Base-by-base conservation (phyloP, 2,888 invertebrate species). In the Ornithoptera priamus region DNA sequence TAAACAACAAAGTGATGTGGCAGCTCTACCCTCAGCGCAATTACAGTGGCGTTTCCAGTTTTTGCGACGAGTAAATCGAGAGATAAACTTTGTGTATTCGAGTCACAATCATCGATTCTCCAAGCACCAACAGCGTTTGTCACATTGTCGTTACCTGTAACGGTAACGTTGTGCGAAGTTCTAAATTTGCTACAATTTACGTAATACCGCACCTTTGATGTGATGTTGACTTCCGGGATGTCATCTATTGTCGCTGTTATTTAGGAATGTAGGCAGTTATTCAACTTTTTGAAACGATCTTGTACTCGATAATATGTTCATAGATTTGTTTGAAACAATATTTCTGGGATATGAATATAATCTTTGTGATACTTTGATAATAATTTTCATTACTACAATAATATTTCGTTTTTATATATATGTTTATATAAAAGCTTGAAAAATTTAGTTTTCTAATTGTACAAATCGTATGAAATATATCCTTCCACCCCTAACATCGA, bases 21-120 rank as follows among this genome's bases (percentile, higher is more conserved):
- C 22, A 53, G 50, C 62, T 57, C 74, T 79, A 81, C 20, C 82
- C 81, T 81, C 81, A 78, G 78, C 77, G 84, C 85, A 86, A 87
- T 89, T 88, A 88, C 83, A 77, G 77, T 75, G 80, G 79, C 80
- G 80, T 80, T 78, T 76, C 74, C 76, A 69, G 80, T 88, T 89
- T 89, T 89, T 88, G 85, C 85, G 77, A 77, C 77, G 76, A 76
- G 75, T 75, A 79, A 81, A 81, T 80, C 80, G 78, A 79, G 78
- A 80, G 76, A 76, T 79, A 76, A 75, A 75, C 72, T 78, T 75
- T 77, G 77, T 79, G 75, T 76, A 75, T 74, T 62, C 65, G 65
- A 66, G 66, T 65, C 68, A 69, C 67, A 70, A 67, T 67, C 70
- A 66, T 70, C 69, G 63, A 67, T 67, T 63, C 50, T 65, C 50